Conservation (phyloP, 2,888 invertebrate genomes). For the Tenthredo amoena region DNA sequence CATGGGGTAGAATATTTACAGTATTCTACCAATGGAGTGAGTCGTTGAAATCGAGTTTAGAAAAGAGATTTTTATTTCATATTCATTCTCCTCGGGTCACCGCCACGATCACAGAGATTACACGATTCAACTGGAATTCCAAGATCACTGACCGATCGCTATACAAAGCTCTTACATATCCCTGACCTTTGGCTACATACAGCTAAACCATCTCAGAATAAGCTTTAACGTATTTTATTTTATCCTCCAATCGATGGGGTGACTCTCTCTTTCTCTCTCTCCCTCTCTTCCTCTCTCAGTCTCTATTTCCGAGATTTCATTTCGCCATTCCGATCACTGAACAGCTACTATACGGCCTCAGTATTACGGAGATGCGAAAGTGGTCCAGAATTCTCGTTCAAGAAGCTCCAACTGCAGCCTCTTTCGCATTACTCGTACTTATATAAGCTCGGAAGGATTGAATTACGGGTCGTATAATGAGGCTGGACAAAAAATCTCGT, state of each 20-base stretch:
- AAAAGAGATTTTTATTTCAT: not conserved
- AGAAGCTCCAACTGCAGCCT: not conserved
- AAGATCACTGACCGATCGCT: not conserved
- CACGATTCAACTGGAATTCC: conserved; percentile 27
- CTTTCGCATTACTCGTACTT: conserved; percentile 50
- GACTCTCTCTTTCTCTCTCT: not conserved
- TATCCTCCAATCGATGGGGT: not conserved
- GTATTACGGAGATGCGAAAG: conserved; percentile 1
- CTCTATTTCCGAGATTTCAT: not conserved
- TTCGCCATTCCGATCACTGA: not conserved
- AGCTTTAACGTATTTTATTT: not conserved
- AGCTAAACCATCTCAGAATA: not conserved
- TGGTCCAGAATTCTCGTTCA: conserved; percentile 7
- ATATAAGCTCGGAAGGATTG: conserved; percentile 51
- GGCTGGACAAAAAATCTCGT: conserved; percentile 30
- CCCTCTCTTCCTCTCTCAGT: not conserved
- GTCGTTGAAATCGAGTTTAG: conserved; percentile 28
- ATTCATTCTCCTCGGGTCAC: not conserved
- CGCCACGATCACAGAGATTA: conserved; percentile 25
- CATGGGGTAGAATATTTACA: conserved; percentile 30
- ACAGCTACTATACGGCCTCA: not conserved
- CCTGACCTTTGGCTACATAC: not conserved
- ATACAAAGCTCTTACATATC: not conserved
- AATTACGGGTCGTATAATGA: conserved; percentile 51
- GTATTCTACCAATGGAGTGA: not conserved